Conservation (phyloP, 2,113 vertebrate genomes). For the Microcebus murinus region DNA sequence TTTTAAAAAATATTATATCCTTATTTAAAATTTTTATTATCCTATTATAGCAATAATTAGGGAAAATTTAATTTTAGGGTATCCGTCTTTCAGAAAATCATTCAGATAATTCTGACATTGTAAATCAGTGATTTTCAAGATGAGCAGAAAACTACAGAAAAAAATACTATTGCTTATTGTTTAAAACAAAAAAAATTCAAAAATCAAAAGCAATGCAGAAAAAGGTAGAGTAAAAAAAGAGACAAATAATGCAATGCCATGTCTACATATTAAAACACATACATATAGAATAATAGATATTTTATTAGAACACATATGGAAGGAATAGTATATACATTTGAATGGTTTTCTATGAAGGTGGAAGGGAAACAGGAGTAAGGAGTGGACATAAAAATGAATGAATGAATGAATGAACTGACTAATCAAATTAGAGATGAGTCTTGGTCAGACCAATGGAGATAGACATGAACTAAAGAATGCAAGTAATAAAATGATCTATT, state of each 20-base stretch:
- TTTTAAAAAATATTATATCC: background rate
- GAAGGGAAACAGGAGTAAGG: background rate
- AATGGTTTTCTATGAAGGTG: background rate
- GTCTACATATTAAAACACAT: background rate
- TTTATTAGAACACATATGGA: background rate
- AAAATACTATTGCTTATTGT: background rate
- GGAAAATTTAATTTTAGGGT: background rate
- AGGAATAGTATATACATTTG: background rate
- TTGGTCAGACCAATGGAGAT: background rate
- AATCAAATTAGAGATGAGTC: background rate
- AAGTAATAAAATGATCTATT: background rate
- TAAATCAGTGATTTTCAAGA: background rate
- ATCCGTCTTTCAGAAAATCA: background rate
- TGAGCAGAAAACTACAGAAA: background rate
- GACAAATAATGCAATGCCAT: background rate
- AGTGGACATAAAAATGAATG: background rate
- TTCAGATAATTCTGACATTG: background rate
- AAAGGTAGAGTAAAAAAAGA: background rate
- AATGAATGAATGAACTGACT: background rate
- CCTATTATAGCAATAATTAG: background rate
- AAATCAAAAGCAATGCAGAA: background rate
- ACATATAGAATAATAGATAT: background rate
- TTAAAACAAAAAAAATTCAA: background rate
- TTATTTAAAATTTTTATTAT: conserved; percentile 11
- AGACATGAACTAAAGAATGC: background rate